Percentiles rank a stretch among this genome's conserved stretches.
phyloP scores from a whole-genome alignment of 2,888 invertebrate genomes.

The Schrankia costaestrigalis region DNA sequence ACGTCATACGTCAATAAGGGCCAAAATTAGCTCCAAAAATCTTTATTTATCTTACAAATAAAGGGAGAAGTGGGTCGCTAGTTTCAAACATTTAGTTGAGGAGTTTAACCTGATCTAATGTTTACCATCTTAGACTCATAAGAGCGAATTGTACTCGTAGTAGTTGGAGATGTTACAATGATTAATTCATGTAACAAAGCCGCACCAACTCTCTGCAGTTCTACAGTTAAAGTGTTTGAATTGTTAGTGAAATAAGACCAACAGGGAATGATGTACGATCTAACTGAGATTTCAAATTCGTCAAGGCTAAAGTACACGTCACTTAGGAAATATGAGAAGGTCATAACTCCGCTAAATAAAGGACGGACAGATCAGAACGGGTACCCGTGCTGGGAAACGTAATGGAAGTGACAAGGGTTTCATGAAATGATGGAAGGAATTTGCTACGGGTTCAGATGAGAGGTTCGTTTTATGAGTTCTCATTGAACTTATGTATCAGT shows the following conservation, averaged over 20 bases:
- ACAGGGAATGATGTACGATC: conserved; percentile 27
- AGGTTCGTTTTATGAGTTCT: conserved; percentile 64
- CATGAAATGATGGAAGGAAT: conserved; percentile 73
- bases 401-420: conserved; percentile 78
- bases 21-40: no score
- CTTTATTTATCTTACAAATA: no score
- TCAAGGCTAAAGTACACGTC: conserved; percentile 54
- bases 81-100: conserved; percentile 22
- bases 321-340: conserved; percentile 69
- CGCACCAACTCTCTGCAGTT: conserved; percentile 10
- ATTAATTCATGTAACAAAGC: conserved; percentile 25
- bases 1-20: no score
- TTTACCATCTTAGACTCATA: conserved; percentile 26
- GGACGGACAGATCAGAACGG: conserved; percentile 62
- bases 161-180: conserved; percentile 24
- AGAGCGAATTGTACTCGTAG: conserved; percentile 21
- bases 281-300: conserved; percentile 40
- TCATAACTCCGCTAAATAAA: conserved; percentile 71
- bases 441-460: conserved; percentile 53
- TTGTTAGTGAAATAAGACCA: conserved; percentile 16
- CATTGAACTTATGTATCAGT: conserved; percentile 58
- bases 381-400: conserved; percentile 58
- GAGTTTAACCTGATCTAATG: conserved; percentile 29
- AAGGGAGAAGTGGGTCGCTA: no score
- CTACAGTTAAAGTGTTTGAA: conserved; percentile 18